Evolutionary conservation across 1,140 invertebrate species (phyloP).

Genomic region (Euborellia annulipes): DNA sequence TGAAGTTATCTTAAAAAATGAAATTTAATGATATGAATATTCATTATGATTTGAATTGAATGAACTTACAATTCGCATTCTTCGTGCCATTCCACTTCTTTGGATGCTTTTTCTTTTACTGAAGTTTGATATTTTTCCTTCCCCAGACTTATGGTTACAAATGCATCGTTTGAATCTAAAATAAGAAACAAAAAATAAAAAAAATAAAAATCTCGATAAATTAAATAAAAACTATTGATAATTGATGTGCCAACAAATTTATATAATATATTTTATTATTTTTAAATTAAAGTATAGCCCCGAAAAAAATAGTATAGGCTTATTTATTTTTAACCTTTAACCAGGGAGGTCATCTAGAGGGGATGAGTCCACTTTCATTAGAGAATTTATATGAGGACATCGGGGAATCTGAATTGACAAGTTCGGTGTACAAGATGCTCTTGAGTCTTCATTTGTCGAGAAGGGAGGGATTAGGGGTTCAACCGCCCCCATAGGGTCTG

Average conservation of each 20-base stretch:
- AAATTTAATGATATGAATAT: background rate
- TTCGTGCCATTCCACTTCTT: constrained; percentile 82
- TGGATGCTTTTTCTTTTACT: constrained; percentile 71
- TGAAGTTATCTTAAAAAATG: background rate
- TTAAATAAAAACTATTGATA: background rate
- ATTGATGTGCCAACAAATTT: background rate
- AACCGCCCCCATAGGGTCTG: too few relatives aligned
- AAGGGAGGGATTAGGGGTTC: too few relatives aligned
- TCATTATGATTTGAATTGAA: background rate
- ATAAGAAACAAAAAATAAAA: constrained; percentile 9
- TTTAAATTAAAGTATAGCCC: background rate
- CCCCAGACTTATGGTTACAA: constrained; percentile 83
- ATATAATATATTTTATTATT: background rate
- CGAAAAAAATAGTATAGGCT: too few relatives aligned
- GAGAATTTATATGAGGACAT: too few relatives aligned
- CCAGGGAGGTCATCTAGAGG: background rate
- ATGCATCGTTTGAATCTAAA: constrained; percentile 75
- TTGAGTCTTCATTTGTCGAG: too few relatives aligned
- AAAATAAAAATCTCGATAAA: background rate
- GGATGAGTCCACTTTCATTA: background rate
- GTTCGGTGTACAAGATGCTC: too few relatives aligned
- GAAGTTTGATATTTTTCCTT: constrained; percentile 95
- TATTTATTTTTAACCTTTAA: too few relatives aligned
- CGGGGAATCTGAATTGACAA: too few relatives aligned
- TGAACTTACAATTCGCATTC: constrained; percentile 78